Conservation (phyloP, 2,113 vertebrate species). For the Amblyopsis rosae region DNA sequence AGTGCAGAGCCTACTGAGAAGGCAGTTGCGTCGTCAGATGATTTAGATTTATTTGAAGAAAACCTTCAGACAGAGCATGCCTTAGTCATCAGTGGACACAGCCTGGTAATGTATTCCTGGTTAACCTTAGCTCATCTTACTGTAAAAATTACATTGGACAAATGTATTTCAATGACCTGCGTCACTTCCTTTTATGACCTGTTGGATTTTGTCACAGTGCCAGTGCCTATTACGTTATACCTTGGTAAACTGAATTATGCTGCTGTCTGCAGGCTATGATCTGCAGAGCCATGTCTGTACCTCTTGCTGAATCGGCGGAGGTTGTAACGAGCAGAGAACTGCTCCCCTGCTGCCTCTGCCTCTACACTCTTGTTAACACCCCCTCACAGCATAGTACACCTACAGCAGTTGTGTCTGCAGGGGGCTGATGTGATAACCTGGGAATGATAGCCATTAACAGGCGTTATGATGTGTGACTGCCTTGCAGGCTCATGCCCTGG, state of each 20-base stretch:
- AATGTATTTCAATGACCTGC: too few relatives aligned
- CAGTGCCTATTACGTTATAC: too few relatives aligned
- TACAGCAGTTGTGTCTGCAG: slow-evolving; percentile 19
- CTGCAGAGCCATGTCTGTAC: slow-evolving; percentile 12
- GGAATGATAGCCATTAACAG: slow-evolving; percentile 19
- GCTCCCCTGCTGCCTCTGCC: slow-evolving; percentile 50
- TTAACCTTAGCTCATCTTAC: too few relatives aligned
- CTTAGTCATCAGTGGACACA: slow-evolving; percentile 80
- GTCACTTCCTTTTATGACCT: too few relatives aligned
- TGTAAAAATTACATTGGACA: too few relatives aligned
- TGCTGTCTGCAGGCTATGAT: neutral
- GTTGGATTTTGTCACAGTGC: too few relatives aligned
- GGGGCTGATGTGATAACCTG: slow-evolving; percentile 3
- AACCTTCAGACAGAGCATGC: slow-evolving; percentile 74
- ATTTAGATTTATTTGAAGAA: slow-evolving; percentile 71
- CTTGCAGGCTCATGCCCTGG: slow-evolving; percentile 73
- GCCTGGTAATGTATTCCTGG: slow-evolving; percentile 74
- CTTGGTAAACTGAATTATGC: slow-evolving; percentile 7
- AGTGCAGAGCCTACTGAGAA: slow-evolving; percentile 61
- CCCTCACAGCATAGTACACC: slow-evolving; percentile 32
- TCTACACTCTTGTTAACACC: slow-evolving; percentile 64
- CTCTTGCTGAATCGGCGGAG: slow-evolving; percentile 29
- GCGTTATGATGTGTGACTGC: slow-evolving; percentile 23
- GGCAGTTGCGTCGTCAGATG: slow-evolving; percentile 46
- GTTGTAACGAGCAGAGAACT: slow-evolving; percentile 47